These are phyloP conservation scores for Dolichomitus sp. DNA, from an alignment of 2,888 invertebrate genomes.

Conservation along the genomic window DNA sequence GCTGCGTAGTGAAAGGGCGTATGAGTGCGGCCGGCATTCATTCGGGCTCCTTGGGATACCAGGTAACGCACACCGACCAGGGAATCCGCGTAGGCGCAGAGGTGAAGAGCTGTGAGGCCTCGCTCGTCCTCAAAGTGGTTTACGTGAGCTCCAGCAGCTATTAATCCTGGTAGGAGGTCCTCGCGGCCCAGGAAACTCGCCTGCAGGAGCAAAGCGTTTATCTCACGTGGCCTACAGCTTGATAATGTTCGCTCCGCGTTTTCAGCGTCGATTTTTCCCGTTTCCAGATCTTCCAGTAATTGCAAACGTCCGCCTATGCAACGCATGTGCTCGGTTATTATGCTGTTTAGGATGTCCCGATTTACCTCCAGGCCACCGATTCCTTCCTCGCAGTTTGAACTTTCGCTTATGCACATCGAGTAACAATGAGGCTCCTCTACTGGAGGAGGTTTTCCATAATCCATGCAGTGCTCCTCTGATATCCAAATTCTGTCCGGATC, in stretches of 20 bases:
- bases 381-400: conserved; percentile 88
- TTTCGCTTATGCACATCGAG: conserved; percentile 93
- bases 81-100: conserved; percentile 93
- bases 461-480: conserved; percentile 88
- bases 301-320: conserved; percentile 90
- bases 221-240: conserved; percentile 89
- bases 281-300: conserved; percentile 92
- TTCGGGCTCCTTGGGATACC: conserved; percentile 90
- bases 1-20: conserved; percentile 96
- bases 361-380: conserved; percentile 84
- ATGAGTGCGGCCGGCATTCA: conserved; percentile 91
- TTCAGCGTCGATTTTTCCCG: conserved; percentile 89
- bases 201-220: conserved; percentile 92
- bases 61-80: conserved; percentile 91
- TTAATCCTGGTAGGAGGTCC: conserved; percentile 89
- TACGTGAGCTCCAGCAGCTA: conserved; percentile 91
- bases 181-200: conserved; percentile 91
- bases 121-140: conserved; percentile 90
- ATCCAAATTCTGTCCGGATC: conserved; percentile 68
- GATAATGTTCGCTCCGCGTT: conserved; percentile 87
- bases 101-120: conserved; percentile 92
- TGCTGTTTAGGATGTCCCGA: conserved; percentile 90
- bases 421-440: conserved; percentile 89
- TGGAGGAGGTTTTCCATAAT: conserved; percentile 93
- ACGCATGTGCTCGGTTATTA: conserved; percentile 92